phyloP scores from a whole-genome alignment of 2,888 invertebrate genomes.

The Latrodectus elegans region DNA sequence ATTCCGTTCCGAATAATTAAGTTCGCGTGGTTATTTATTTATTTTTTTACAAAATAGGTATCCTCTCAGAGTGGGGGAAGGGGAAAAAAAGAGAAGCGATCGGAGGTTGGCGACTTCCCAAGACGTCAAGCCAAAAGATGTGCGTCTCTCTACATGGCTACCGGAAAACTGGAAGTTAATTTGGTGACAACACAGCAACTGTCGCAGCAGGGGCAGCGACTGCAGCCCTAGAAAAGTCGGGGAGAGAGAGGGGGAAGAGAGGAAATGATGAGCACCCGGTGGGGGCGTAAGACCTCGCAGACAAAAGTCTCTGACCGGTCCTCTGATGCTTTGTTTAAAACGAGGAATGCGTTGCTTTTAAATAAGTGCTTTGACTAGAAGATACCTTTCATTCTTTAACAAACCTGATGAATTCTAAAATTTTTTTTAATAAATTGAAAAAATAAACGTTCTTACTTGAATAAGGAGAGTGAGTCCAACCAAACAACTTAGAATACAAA shows the following conservation, averaged over 20 bases:
- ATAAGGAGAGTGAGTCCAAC: no score
- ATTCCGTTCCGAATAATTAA: slow-evolving; percentile 68
- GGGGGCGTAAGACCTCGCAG: background rate
- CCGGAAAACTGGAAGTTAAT: slow-evolving; percentile 67
- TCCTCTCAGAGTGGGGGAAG: background rate
- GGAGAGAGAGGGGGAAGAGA: slow-evolving; percentile 9
- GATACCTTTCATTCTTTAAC: no score
- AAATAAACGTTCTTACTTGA: no score
- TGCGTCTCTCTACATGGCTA: slow-evolving; percentile 35
- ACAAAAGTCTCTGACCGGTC: background rate
- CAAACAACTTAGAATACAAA: no score
- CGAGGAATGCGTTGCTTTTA: no score
- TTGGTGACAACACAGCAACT: slow-evolving; percentile 53
- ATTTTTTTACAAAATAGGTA: slow-evolving; percentile 7
- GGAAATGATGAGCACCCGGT: no score
- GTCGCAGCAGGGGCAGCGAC: slow-evolving; percentile 36
- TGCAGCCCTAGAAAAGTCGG: slow-evolving; percentile 11
- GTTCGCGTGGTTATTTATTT: slow-evolving; percentile 18
- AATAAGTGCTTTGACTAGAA: no score
- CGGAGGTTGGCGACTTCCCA: slow-evolving; percentile 50
- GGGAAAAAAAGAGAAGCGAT: background rate
- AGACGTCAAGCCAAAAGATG: slow-evolving; percentile 53
- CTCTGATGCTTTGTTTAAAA: no score
- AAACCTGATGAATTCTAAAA: no score
- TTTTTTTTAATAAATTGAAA: no score